Evolutionary conservation across 2,888 invertebrate genomes (phyloP), one percentile per base, ranked within the genome.

Genomic region (Hydriomena furcata): DNA sequence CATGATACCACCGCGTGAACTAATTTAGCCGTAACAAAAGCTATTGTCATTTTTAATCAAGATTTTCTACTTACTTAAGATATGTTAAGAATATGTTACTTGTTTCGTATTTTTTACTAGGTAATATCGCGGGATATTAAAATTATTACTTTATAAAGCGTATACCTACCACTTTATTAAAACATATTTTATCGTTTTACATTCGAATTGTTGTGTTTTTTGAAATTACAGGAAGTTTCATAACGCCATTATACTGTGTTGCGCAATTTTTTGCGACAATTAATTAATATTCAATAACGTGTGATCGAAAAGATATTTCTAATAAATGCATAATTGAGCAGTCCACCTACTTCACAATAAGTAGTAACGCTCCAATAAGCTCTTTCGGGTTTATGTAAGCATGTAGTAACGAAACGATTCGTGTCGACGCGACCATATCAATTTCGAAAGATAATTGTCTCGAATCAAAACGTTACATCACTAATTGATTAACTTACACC

Each of bases 351-450:
- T 63, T 55, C 40, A 58, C 44, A 63, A 63, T 56, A 60, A 60
- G 47, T 46, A 53, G 61, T 61, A 66, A 70, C 63, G 73, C 66
- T 68, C 72, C 68, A 75, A 58, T 74, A 69, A 63, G 60, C 59
- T 60, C 27, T 52, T 58, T 55, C 41, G 31, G 48, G 46, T 55
- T 79, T 76, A 78, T 66, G 67, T 78, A 79, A 76, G 46, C 65
- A 73, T 69, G 72, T 62, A 75, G 68, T 73, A 73, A 78, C 68
- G 59, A 65, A 73, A 78, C 68, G 59, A 65, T 69, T 73, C 72
- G 73, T 76, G 70, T 65, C 71, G 61, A 70, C 71, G 56, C 60
- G 61, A 55, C 63, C 70, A 61, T 71, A 71, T 52, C 57, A 61
- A 72, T 78, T 77, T 77, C 69, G 65, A 69, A 72, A 72, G 59